phyloP scores from a whole-genome alignment of 2,797 vertebrate genomes.

The Cichlasoma orientale region DNA sequence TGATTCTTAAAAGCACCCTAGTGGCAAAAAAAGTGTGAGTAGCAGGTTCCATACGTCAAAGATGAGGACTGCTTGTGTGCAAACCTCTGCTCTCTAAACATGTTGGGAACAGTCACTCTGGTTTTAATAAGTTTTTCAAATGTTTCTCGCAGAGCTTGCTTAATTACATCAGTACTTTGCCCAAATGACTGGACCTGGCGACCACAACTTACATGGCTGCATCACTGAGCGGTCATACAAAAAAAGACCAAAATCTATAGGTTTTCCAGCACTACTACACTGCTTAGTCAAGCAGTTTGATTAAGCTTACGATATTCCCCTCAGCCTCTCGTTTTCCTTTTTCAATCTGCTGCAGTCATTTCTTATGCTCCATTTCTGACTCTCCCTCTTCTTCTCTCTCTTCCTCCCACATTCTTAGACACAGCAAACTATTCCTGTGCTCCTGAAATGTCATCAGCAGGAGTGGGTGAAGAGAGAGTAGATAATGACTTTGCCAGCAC shows the following conservation, averaged over 20 bases:
- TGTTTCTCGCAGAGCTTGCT: neutral
- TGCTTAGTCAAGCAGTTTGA: too few species aligned
- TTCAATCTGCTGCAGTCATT: neutral
- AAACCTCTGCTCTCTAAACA: neutral
- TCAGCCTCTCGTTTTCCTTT: neutral
- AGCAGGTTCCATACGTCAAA: neutral
- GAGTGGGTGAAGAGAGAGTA: constrained; percentile 61
- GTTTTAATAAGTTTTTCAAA: neutral
- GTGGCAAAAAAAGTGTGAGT: neutral
- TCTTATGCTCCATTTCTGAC: neutral
- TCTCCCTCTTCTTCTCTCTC: constrained; percentile 11
- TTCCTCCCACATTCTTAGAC: constrained; percentile 34
- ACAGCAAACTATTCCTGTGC: constrained; percentile 43
- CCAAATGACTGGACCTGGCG: constrained; percentile 14
- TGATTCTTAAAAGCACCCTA: neutral
- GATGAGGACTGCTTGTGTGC: neutral
- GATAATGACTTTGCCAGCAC: constrained; percentile 68
- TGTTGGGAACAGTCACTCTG: neutral
- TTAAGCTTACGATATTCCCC: neutral
- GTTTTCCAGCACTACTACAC: neutral
- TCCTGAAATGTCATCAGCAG: constrained; percentile 62
- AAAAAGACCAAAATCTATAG: neutral
- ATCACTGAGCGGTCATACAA: neutral
- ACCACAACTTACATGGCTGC: constrained; percentile 49
- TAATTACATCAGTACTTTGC: neutral